Percentiles rank a stretch among this genome's conserved stretches.
These are phyloP conservation scores for Sabatieria punctata DNA, from an alignment of 2,888 invertebrate genomes.

Conservation along the genomic window DNA sequence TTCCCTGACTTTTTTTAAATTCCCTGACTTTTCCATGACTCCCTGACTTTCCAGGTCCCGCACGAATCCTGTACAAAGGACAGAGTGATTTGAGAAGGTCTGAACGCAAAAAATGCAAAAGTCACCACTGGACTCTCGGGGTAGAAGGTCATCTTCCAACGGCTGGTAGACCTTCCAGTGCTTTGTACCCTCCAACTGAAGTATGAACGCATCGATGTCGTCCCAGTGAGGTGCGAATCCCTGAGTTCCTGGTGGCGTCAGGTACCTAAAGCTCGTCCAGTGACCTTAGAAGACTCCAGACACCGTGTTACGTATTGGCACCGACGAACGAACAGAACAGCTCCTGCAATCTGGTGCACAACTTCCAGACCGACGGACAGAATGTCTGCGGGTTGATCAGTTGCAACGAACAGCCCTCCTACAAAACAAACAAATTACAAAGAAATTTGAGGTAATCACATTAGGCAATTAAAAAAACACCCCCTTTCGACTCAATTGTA, in stretches of 20 bases:
- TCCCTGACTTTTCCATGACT: too few species aligned
- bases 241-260: constrained; percentile 85
- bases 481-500: constrained; percentile 16
- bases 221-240: constrained; percentile 98
- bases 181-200: constrained; percentile 89
- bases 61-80: too few species aligned
- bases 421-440: constrained; percentile 16
- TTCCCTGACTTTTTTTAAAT: too few species aligned
- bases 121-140: constrained; percentile 64
- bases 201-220: constrained; percentile 91
- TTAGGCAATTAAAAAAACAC: too few species aligned
- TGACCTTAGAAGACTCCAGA: not conserved
- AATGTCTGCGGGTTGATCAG: constrained; percentile 77
- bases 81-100: too few species aligned
- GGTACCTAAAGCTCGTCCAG: constrained; percentile 41
- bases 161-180: constrained; percentile 80
- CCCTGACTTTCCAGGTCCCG: too few species aligned
- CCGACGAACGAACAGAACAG: constrained; percentile 83
- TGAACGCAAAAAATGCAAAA: too few species aligned
- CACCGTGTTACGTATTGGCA: constrained; percentile 51
- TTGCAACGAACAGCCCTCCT: constrained; percentile 70
- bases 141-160: constrained; percentile 46
- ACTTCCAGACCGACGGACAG: constrained; percentile 42
- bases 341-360: constrained; percentile 64
- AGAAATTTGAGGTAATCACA: constrained; percentile 3